phyloP scores from a whole-genome alignment of 2,888 invertebrate species.

The Reticulitermes lucifugus region DNA sequence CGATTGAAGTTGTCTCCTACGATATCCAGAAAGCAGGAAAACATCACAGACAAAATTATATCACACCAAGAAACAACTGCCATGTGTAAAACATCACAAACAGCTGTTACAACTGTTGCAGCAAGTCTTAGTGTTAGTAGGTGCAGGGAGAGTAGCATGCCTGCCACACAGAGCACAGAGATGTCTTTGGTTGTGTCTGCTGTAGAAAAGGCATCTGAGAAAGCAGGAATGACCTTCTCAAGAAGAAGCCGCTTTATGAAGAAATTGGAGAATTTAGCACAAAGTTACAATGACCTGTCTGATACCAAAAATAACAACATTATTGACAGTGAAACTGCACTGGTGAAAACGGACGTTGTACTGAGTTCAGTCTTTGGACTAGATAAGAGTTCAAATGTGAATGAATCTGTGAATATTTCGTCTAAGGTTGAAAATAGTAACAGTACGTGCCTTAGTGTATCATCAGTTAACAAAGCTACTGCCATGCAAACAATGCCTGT shows the following conservation, averaged over 20 bases:
- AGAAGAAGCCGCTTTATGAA: constrained; percentile 63
- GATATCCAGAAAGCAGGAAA: not conserved
- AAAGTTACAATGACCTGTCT: constrained; percentile 55
- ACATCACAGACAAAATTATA: not conserved
- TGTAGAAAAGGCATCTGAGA: not conserved
- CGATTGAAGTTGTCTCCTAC: not conserved
- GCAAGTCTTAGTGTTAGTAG: constrained; percentile 1
- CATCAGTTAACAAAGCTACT: constrained; percentile 57
- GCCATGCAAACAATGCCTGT: constrained; percentile 64
- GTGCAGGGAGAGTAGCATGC: not conserved
- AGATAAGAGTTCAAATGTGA: not conserved
- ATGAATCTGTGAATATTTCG: not conserved
- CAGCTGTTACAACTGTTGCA: not conserved
- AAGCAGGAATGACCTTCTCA: constrained; percentile 41
- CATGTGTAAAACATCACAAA: not conserved
- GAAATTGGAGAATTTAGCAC: constrained; percentile 64
- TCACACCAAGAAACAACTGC: not conserved
- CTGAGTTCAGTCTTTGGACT: not conserved
- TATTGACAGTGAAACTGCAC: constrained; percentile 3
- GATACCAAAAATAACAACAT: constrained; percentile 19
- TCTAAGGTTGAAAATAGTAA: constrained; percentile 30
- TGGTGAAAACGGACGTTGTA: constrained; percentile 10
- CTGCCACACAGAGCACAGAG: not conserved
- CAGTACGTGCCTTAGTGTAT: not conserved
- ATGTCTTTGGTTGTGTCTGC: not conserved